Evolutionary conservation across 2,113 vertebrate species (phyloP).

Genomic region (Bettongia penicillata): DNA sequence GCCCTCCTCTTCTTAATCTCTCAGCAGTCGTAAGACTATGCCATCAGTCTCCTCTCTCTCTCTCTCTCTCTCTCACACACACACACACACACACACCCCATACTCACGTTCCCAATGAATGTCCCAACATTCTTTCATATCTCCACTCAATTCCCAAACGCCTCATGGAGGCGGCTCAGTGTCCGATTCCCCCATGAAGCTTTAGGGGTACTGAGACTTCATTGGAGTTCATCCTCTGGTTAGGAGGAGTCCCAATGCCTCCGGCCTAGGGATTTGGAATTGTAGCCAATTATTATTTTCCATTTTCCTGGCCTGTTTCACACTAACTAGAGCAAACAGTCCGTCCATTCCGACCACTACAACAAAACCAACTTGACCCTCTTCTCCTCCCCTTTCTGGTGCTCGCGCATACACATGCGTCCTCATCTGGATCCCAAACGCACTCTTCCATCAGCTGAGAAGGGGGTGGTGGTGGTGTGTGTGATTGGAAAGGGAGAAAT

Average conservation of each 20-base stretch:
- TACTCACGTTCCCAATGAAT: not conserved
- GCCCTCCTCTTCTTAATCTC: not conserved
- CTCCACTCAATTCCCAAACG: not conserved
- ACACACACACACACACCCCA: not conserved
- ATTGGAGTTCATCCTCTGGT: not conserved
- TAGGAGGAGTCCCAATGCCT: not conserved
- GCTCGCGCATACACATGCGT: not conserved
- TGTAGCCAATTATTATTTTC: not conserved
- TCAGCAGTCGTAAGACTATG: not conserved
- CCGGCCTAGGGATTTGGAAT: not conserved
- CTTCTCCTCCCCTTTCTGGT: not conserved
- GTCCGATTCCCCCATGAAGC: not conserved
- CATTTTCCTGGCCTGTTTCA: not conserved
- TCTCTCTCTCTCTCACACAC: not conserved
- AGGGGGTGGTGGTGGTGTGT: too few relatives aligned
- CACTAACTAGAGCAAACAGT: not conserved
- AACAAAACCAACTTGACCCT: not conserved
- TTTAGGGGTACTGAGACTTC: not conserved
- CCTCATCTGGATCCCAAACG: not conserved
- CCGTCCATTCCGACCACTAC: not conserved
- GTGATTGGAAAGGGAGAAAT: not conserved
- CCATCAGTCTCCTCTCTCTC: not conserved
- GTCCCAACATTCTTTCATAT: not conserved
- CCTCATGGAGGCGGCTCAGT: not conserved
- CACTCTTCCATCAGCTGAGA: not conserved